Evolutionary conservation across 2,797 vertebrate species (phyloP).

Genomic region (Rhadinocentrus ornatus): DNA sequence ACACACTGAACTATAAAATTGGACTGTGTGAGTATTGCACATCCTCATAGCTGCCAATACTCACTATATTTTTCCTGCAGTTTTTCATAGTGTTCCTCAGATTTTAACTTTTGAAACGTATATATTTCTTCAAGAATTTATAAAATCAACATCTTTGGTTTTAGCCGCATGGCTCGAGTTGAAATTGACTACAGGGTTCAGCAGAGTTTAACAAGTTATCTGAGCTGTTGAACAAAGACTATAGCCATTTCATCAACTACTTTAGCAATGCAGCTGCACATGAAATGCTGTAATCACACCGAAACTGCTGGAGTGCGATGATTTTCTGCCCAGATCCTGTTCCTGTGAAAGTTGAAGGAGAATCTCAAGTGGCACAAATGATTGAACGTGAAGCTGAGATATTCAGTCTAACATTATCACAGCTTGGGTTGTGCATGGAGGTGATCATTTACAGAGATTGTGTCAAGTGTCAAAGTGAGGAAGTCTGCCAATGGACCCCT

Average conservation of each 20-base stretch:
- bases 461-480: conserved; percentile 1
- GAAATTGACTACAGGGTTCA: conserved; percentile 7
- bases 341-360: not conserved
- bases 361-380: not conserved
- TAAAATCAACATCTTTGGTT: not conserved
- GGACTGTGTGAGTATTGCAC: not conserved
- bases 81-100: not conserved
- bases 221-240: conserved; percentile 19
- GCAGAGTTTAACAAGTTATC: conserved; percentile 12
- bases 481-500: not conserved
- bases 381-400: not conserved
- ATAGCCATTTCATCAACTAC: not conserved
- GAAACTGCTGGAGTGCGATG: conserved; percentile 1
- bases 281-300: conserved; percentile 11
- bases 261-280: conserved; percentile 11
- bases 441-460: conserved; percentile 1
- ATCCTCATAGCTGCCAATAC: not conserved
- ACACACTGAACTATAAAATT: not conserved
- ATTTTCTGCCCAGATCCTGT: not conserved
- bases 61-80: not conserved
- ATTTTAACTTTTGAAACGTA: not conserved
- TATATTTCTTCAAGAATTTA: not conserved
- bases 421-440: conserved; percentile 3
- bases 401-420: conserved; percentile 2
- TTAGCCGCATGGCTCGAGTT: conserved; percentile 1